Evolutionary conservation across 1,140 invertebrate genomes (phyloP).

Genomic region (Drosophila dunni): DNA sequence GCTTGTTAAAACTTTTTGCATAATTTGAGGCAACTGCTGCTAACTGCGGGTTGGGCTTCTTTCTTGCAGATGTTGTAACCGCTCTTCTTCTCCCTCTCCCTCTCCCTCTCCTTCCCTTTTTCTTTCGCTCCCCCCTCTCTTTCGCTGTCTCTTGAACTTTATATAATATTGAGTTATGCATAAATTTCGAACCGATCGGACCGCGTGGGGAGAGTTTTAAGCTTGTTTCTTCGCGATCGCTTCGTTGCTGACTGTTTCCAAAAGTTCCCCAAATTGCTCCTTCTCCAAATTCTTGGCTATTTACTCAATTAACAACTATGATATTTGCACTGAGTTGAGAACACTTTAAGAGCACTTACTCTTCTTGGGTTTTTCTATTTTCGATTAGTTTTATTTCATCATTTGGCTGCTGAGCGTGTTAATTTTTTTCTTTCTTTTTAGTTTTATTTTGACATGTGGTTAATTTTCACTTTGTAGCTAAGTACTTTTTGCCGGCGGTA

Average conservation of each 20-base stretch:
- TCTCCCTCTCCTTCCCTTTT: background rate
- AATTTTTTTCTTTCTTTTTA: background rate
- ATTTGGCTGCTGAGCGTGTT: background rate
- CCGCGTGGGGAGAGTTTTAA: slow-evolving; percentile 20
- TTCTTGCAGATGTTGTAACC: slow-evolving; percentile 47
- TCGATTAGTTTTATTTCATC: background rate
- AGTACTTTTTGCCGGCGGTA: slow-evolving; percentile 49
- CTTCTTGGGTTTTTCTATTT: slow-evolving; percentile 1
- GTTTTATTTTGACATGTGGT: slow-evolving; percentile 33
- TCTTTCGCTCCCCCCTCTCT: background rate
- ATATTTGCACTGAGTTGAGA: slow-evolving; percentile 30
- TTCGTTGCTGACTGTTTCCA: background rate
- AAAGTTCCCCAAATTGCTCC: background rate
- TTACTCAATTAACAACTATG: slow-evolving; percentile 66
- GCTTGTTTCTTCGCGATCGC: background rate
- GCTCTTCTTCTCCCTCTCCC: background rate
- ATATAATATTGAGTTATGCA: slow-evolving; percentile 45
- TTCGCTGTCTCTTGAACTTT: slow-evolving; percentile 5
- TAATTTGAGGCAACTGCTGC: slow-evolving; percentile 46
- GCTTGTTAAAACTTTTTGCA: slow-evolving; percentile 64
- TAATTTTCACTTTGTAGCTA: slow-evolving; percentile 49
- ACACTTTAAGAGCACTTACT: slow-evolving; percentile 33
- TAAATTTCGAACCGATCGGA: slow-evolving; percentile 8
- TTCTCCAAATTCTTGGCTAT: background rate
- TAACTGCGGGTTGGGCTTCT: slow-evolving; percentile 50